Conservation (phyloP, 2,888 invertebrate species). For the Drepanosiphum platanoidis region DNA sequence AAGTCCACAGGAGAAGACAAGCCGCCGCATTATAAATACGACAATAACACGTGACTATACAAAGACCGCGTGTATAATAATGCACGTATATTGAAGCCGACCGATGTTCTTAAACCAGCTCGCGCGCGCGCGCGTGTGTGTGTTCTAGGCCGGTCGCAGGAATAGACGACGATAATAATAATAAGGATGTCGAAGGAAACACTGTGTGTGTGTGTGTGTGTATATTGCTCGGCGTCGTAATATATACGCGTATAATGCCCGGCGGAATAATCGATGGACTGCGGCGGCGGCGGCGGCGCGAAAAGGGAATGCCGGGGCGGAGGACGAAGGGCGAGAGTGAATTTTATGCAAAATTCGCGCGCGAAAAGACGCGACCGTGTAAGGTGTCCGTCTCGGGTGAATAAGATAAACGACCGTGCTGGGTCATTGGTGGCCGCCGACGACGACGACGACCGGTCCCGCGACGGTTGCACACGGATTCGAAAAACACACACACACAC, state of each 20-base stretch:
- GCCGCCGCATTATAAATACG: background rate
- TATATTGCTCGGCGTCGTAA: background rate
- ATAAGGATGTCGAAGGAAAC: background rate
- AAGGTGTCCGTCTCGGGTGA: slow-evolving; percentile 51
- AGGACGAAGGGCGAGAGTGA: slow-evolving; percentile 13
- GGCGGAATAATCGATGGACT: background rate
- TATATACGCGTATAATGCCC: background rate
- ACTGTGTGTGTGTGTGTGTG: background rate
- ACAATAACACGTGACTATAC: background rate
- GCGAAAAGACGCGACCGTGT: slow-evolving; percentile 44
- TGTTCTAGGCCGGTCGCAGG: background rate
- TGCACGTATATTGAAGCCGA: background rate
- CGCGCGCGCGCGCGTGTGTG: too few species aligned
- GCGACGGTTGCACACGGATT: background rate
- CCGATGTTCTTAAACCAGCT: background rate
- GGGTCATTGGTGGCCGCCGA: slow-evolving; percentile 21
- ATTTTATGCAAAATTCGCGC: slow-evolving; percentile 48
- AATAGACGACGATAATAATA: background rate
- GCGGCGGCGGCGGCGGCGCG: background rate
- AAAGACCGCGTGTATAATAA: background rate
- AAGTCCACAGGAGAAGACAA: background rate
- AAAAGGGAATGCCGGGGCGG: background rate
- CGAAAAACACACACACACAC: background rate
- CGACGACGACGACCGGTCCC: slow-evolving; percentile 44
- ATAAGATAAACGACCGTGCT: slow-evolving; percentile 42